Evolutionary conservation across 2,888 invertebrate species (phyloP).

Genomic region (Xylota sylvarum): DNA sequence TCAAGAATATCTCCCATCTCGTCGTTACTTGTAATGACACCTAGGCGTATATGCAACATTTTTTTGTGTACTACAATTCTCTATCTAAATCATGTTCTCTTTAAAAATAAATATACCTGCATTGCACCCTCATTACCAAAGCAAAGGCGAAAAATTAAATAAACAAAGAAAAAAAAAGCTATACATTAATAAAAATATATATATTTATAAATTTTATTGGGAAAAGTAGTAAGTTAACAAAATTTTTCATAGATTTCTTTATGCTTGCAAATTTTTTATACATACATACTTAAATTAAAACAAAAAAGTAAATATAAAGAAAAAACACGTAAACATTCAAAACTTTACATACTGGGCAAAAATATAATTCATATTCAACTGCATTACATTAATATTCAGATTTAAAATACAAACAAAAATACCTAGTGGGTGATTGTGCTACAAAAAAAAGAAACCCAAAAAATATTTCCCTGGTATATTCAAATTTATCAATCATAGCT

Average conservation of each 20-base stretch:
- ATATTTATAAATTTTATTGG: constrained; percentile 73
- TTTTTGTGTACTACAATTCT: constrained; percentile 3
- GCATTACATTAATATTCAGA: constrained; percentile 29
- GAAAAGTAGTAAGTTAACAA: constrained; percentile 77
- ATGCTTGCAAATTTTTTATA: constrained; percentile 76
- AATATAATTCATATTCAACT: constrained; percentile 34
- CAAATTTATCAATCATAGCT: constrained; percentile 4
- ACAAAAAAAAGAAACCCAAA: neutral
- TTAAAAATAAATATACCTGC: constrained; percentile 8
- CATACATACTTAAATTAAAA: constrained; percentile 69
- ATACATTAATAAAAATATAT: constrained; percentile 31
- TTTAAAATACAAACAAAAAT: constrained; percentile 29
- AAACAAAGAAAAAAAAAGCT: constrained; percentile 20
- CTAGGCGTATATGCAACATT: neutral
- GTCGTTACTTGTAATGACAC: neutral
- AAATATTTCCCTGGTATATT: constrained; percentile 42
- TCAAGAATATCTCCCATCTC: too few species aligned
- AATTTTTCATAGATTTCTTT: constrained; percentile 74
- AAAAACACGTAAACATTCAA: constrained; percentile 17
- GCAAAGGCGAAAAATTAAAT: constrained; percentile 23
- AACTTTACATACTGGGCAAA: constrained; percentile 36
- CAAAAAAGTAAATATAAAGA: constrained; percentile 9
- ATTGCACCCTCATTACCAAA: constrained; percentile 39
- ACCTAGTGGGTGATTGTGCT: constrained; percentile 27
- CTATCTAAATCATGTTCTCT: constrained; percentile 39